Conservation (phyloP, 2,888 invertebrate species). For the Unio pictorum region DNA sequence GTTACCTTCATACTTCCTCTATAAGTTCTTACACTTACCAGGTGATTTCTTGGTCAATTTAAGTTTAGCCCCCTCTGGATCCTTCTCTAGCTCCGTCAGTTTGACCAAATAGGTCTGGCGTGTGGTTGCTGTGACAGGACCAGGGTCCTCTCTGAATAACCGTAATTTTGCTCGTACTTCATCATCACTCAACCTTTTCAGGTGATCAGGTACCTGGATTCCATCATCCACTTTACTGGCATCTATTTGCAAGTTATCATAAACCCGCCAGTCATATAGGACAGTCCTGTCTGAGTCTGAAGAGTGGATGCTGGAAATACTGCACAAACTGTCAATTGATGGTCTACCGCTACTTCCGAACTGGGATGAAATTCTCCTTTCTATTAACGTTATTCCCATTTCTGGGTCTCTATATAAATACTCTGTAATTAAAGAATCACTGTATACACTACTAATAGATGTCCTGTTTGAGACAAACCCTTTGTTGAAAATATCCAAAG, state of each 20-base stretch:
- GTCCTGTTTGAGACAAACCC: slow-evolving; percentile 5
- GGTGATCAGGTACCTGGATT: slow-evolving; percentile 15
- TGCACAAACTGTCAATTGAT: slow-evolving; percentile 49
- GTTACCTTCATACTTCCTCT: no score
- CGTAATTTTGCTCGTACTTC: slow-evolving; percentile 49
- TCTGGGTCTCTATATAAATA: slow-evolving; percentile 58
- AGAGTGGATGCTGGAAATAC: slow-evolving; percentile 18
- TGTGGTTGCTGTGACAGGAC: slow-evolving; percentile 86
- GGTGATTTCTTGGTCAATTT: slow-evolving; percentile 29
- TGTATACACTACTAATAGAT: slow-evolving; percentile 40
- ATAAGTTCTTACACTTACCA: slow-evolving; percentile 27
- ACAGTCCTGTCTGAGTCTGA: slow-evolving; percentile 26
- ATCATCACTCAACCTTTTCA: slow-evolving; percentile 33
- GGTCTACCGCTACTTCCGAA: slow-evolving; percentile 46
- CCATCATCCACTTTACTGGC: background rate
- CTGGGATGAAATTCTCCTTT: slow-evolving; percentile 55
- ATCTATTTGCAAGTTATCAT: slow-evolving; percentile 7
- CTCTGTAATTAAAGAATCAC: slow-evolving; percentile 50
- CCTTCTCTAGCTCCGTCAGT: slow-evolving; percentile 74
- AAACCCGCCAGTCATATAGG: slow-evolving; percentile 52
- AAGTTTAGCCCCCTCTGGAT: slow-evolving; percentile 37
- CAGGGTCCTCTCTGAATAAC: slow-evolving; percentile 81
- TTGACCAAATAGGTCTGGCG: slow-evolving; percentile 84
- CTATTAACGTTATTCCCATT: slow-evolving; percentile 53
- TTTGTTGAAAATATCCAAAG: background rate